Base-by-base conservation (phyloP, 2,113 vertebrate genomes). In the Tetrax tetrax region DNA sequence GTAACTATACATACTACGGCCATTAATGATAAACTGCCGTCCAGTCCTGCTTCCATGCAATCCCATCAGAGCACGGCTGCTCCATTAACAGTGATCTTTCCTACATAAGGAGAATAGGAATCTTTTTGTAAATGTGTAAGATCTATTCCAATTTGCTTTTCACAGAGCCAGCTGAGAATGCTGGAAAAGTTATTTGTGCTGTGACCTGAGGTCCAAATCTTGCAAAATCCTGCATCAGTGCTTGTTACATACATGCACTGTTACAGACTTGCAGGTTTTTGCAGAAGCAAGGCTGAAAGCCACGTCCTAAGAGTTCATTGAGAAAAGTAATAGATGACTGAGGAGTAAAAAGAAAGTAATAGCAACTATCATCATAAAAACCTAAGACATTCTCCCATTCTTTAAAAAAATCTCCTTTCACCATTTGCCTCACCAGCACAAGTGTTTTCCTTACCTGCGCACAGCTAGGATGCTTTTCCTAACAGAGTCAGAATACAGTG, bases 21-120 rank as follows among this genome's bases (percentile, higher is more conserved):
- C 4, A 2, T 48, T 54, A 82, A n/a, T 75, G 43, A 63, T 78
- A 68, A 79, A 57, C 14, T 87, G 21, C 51, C 75, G 19, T 56
- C 65, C n/a, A 48, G 31, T 78, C 47, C 38, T 84, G 43, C 41
- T 92, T 83, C 37, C 68, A 9, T 63, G 50, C 33, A 60, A 28
- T 64, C 27, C 38, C 41, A 20, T 79, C 27, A 50, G 33, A 72
- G 0, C 4, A 4, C 0, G 2, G 51, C 47, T 72, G 19, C 19
- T 68, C 22, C 38, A 38, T 70, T 56, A 75, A 25, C 28, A 70
- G 17, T 47, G 24, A 12, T 51, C 18, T 48, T 87, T 75, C 29
- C 48, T 59, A 7, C 29, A 12, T 61, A 59, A 89, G 37, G 28
- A 77, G 22, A 80, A 31, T 5, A 72, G 20, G 17, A 68, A 61